These are phyloP conservation scores for Macaca nemestrina DNA, from an alignment of 2,113 vertebrate species.

Conservation along the genomic window DNA sequence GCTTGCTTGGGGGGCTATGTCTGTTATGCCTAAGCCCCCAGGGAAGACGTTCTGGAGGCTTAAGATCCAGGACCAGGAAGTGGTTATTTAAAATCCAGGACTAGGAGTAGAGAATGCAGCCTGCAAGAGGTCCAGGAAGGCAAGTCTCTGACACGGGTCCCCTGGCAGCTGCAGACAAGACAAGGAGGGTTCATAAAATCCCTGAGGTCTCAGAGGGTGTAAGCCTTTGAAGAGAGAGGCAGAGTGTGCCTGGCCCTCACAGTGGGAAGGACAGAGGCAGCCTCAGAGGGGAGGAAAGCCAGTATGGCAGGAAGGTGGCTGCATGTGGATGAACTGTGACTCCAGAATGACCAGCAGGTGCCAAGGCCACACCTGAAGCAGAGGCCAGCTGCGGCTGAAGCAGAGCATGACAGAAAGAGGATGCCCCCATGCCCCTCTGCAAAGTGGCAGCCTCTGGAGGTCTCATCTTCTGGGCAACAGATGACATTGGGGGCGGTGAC, in stretches of 20 bases:
- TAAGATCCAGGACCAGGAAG: not conserved
- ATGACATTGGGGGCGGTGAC: fast-evolving
- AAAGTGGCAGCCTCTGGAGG: not conserved
- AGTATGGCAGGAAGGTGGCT: not conserved
- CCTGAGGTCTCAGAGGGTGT: not conserved
- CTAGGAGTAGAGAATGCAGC: not conserved
- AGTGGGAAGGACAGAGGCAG: too few species aligned
- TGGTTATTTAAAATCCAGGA: too few species aligned
- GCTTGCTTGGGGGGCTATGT: not conserved
- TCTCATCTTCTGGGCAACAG: not conserved
- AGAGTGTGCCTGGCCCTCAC: not conserved
- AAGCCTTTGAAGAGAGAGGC: not conserved
- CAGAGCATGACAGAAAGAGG: fast-evolving
- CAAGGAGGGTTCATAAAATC: not conserved
- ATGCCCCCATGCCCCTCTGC: too few species aligned
- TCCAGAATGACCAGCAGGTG: not conserved
- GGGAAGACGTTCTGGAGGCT: not conserved
- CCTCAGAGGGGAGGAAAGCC: too few species aligned
- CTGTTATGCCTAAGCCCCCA: not conserved
- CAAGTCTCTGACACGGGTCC: not conserved
- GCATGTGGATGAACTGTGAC: not conserved
- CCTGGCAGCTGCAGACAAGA: not conserved
- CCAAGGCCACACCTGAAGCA: not conserved
- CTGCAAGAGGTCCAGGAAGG: not conserved
- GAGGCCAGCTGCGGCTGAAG: not conserved